These are phyloP conservation scores for Drosophila kurseongensis DNA, from an alignment of 1,140 invertebrate species.

Conservation along the genomic window DNA sequence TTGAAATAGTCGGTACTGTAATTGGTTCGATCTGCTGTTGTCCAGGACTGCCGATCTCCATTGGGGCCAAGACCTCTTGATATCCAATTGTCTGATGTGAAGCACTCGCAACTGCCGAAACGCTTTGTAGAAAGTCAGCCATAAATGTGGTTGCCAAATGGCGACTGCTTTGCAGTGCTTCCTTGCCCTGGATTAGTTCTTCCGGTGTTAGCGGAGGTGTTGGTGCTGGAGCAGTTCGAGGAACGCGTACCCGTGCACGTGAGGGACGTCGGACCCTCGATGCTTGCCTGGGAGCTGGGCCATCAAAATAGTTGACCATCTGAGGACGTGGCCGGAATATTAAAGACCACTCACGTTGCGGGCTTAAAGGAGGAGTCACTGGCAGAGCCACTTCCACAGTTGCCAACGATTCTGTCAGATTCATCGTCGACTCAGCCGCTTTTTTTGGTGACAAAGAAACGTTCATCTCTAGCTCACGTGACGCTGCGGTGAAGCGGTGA, in stretches of 20 bases:
- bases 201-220: background rate
- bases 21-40: background rate
- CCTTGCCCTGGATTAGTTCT: background rate
- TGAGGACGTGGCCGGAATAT: constrained; percentile 43
- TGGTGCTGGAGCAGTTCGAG: background rate
- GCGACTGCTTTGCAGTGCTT: constrained; percentile 1
- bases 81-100: too few species aligned
- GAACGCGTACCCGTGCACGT: background rate
- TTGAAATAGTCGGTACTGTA: too few species aligned
- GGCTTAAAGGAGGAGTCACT: background rate
- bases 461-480: constrained; percentile 32
- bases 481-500: background rate
- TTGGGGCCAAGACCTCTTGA: too few species aligned
- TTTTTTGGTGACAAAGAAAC: background rate
- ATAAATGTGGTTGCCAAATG: constrained; percentile 39
- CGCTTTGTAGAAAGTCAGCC: constrained; percentile 29
- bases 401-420: background rate
- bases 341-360: constrained; percentile 27
- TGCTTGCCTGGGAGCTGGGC: background rate
- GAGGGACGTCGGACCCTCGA: background rate
- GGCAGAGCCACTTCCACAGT: background rate
- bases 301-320: constrained; percentile 17
- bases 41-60: background rate
- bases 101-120: background rate
- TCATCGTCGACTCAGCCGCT: background rate